Conservation (phyloP, 2,888 invertebrate genomes). For the Neocrepidodera transversa region DNA sequence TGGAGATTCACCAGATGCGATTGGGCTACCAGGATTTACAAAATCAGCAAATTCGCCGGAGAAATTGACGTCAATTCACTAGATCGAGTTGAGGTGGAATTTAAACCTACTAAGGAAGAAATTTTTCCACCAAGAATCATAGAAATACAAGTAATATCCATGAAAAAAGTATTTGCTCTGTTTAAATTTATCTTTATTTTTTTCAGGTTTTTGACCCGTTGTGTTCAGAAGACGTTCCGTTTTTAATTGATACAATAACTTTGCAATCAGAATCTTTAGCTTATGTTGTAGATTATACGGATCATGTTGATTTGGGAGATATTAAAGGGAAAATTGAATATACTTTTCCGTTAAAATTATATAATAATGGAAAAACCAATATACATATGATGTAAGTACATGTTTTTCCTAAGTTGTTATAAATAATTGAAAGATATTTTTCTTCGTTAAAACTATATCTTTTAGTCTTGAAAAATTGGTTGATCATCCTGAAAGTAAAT, state of each 20-base stretch:
- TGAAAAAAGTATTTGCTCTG: neutral
- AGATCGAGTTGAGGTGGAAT: slow-evolving; percentile 63
- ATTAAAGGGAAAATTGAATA: slow-evolving; percentile 66
- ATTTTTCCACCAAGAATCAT: slow-evolving; percentile 59
- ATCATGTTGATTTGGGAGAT: slow-evolving; percentile 64
- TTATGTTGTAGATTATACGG: slow-evolving; percentile 62
- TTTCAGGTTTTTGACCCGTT: slow-evolving; percentile 31
- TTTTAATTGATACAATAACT: slow-evolving; percentile 32
- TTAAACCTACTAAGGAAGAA: slow-evolving; percentile 59
- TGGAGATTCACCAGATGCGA: slow-evolving; percentile 64
- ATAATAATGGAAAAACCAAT: slow-evolving; percentile 66
- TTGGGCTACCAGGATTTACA: slow-evolving; percentile 59
- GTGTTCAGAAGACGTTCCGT: slow-evolving; percentile 31
- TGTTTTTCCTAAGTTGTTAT: too few species aligned
- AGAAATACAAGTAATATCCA: slow-evolving; percentile 58
- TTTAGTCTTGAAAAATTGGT: slow-evolving; percentile 38
- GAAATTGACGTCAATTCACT: slow-evolving; percentile 61
- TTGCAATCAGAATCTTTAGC: slow-evolving; percentile 66
- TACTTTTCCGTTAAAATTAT: slow-evolving; percentile 61
- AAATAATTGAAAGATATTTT: too few species aligned
- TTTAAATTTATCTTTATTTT: neutral
- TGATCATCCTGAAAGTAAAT: neutral
- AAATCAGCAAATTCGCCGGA: slow-evolving; percentile 60
- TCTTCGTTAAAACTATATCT: too few species aligned
- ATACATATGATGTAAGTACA: slow-evolving; percentile 37